phyloP scores from a whole-genome alignment of 2,888 invertebrate genomes.

The Falcaria lacertinaria region DNA sequence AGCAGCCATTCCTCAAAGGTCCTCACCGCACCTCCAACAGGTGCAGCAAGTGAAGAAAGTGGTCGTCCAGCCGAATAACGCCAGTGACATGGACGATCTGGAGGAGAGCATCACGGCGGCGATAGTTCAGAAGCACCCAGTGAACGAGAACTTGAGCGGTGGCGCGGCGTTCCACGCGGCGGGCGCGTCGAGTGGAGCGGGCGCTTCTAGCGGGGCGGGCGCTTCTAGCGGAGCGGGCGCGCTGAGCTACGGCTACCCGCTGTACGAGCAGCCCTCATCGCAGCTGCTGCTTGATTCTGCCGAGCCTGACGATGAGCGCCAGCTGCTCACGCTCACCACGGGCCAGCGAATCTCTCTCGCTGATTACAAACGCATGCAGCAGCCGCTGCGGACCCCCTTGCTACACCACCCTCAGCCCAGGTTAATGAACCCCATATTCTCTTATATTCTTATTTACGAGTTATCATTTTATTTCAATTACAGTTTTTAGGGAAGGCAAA shows the following conservation, averaged over 20 bases:
- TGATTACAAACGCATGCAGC: slow-evolving; percentile 64
- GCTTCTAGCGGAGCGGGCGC: slow-evolving; percentile 23
- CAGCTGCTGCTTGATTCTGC: background rate
- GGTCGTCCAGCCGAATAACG: slow-evolving; percentile 66
- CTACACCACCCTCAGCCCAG: slow-evolving; percentile 38
- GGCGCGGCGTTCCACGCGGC: slow-evolving; percentile 53
- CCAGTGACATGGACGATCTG: slow-evolving; percentile 73
- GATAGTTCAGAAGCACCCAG: slow-evolving; percentile 62
- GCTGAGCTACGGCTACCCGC: slow-evolving; percentile 39
- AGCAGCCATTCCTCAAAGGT: slow-evolving; percentile 44
- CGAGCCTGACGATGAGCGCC: slow-evolving; percentile 54
- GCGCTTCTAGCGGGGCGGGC: slow-evolving; percentile 60
- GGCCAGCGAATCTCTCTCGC: slow-evolving; percentile 70
- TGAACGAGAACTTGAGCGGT: slow-evolving; percentile 38
- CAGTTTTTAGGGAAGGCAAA: no score
- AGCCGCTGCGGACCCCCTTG: slow-evolving; percentile 43
- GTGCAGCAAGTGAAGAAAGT: slow-evolving; percentile 54
- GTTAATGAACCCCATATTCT: background rate
- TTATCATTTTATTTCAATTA: no score
- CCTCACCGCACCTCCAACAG: slow-evolving; percentile 43
- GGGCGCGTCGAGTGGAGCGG: slow-evolving; percentile 41
- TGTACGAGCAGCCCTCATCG: slow-evolving; percentile 38
- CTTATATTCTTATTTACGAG: slow-evolving; percentile 3
- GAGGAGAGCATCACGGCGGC: slow-evolving; percentile 78
- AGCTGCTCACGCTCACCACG: slow-evolving; percentile 56